Base-by-base conservation (phyloP, 2,888 invertebrate species). In the Zonitis immaculata region DNA sequence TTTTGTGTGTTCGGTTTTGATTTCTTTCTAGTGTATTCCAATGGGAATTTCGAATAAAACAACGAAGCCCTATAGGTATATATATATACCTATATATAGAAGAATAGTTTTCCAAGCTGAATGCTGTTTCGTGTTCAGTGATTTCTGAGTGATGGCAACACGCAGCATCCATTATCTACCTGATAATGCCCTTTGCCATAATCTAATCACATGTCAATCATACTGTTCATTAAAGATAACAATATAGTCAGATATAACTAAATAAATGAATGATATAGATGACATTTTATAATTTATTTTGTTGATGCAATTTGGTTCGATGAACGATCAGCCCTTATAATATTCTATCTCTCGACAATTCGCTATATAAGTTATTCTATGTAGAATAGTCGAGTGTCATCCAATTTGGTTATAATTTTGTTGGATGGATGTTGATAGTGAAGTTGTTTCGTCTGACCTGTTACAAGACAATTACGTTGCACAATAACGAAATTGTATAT, bases 111-210 rank as follows among this genome's bases (percentile, higher is more conserved):
- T 62, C 62, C 62, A 63, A 57, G n/a, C 63, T 66, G 68, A 66
- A 70, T 65, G 70, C 68, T 61, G 61, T 69, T 67, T 63, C 69
- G 57, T 71, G 71, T 71, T 66, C 63, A 48, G 57, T 58, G 65
- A 65, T 62, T 64, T 65, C 65, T 65, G 68, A 69, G 59, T 69
- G 70, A 71, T 66, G 66, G 65, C 56, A 61, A 69, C 71, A 70
- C 63, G 71, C 65, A 62, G 68, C 64, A 65, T 72, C 72, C 72
- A 71, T 72, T 71, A 72, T 67, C 69, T 60, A 64, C 59, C 64
- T 63, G 61, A 63, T 52, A 54, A 51, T 57, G 61, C 54, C 60
- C 62, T 60, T 61, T 61, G 56, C 60, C 63, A 61, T 61, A 54
- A 49, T 54, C 56, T 57, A 66, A 68, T 67, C 66, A 63, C 63